These are phyloP conservation scores for Gnatocerus cornutus DNA, from an alignment of 2,888 invertebrate species.

Conservation along the genomic window DNA sequence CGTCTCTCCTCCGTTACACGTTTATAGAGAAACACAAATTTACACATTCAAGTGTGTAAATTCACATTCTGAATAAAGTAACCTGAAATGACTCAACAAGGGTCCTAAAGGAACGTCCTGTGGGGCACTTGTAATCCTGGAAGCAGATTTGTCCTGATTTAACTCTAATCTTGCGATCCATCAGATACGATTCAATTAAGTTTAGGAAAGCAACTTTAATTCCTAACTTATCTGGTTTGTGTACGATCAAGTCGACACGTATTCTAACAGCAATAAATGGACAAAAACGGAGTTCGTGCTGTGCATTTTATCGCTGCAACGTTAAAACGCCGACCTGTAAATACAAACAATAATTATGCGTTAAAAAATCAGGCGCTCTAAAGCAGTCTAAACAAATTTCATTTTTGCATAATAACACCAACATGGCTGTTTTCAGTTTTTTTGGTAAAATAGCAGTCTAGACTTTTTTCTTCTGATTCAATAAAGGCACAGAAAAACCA, in stretches of 20 bases:
- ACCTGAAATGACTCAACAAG: not conserved
- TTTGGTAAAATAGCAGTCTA: too few relatives aligned
- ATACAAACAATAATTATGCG: conserved; percentile 2
- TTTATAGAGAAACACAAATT: conserved; percentile 1
- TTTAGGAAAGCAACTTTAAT: conserved; percentile 32
- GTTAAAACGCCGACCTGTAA: not conserved
- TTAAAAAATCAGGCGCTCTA: not conserved
- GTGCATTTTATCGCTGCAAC: not conserved
- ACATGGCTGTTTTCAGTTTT: too few relatives aligned
- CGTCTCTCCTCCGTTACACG: not conserved
- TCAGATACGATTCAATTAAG: conserved; percentile 44
- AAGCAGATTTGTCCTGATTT: conserved; percentile 31
- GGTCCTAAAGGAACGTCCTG: not conserved
- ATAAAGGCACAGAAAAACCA: too few relatives aligned
- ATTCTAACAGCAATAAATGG: conserved; percentile 10
- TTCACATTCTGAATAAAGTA: not conserved
- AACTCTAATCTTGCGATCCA: conserved; percentile 38
- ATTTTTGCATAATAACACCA: too few relatives aligned
- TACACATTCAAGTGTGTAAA: not conserved
- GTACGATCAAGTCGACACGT: conserved; percentile 11
- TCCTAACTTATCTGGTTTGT: conserved; percentile 26
- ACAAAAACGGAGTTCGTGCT: conserved; percentile 9
- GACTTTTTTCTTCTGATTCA: too few relatives aligned
- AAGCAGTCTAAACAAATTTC: too few relatives aligned
- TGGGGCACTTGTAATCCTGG: conserved; percentile 26